Percentiles rank a stretch among this genome's conserved stretches.
Evolutionary conservation across 2,888 invertebrate genomes (phyloP).

Genomic region (Oligia strigilis): DNA sequence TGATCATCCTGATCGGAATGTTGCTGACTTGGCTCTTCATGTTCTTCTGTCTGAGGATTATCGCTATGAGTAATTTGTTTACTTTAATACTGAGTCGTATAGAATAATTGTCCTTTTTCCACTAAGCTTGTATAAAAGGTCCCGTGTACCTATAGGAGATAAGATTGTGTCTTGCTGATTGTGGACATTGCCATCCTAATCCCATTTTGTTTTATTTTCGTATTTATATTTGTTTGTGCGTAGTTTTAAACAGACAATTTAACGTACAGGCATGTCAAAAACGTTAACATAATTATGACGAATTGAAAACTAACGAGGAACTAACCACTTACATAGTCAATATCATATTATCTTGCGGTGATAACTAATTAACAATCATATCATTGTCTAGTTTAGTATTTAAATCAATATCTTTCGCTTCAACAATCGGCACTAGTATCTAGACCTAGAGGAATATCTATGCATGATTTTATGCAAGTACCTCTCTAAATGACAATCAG

Average conservation of each 20-base stretch:
- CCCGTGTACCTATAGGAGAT: constrained; percentile 10
- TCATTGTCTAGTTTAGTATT: background rate
- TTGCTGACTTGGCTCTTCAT: constrained; percentile 82
- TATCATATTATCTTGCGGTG: background rate
- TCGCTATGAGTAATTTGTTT: constrained; percentile 76
- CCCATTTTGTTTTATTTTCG: background rate
- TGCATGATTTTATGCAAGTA: background rate
- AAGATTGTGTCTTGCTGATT: constrained; percentile 22
- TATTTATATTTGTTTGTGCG: background rate
- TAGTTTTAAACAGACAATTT: background rate
- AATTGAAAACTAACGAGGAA: background rate
- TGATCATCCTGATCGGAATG: constrained; percentile 79
- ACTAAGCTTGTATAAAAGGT: background rate
- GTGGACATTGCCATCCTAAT: constrained; percentile 4
- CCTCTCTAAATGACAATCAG: background rate
- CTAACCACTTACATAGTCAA: background rate
- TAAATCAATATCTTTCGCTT: too few species aligned
- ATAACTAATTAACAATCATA: background rate
- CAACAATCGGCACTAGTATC: background rate
- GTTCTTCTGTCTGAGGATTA: constrained; percentile 82
- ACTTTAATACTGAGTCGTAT: background rate
- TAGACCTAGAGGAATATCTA: background rate
- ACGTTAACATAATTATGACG: too few species aligned
- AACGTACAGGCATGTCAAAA: background rate
- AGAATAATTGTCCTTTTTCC: constrained; percentile 8